Conservation (phyloP, 1,140 invertebrate genomes). For the Brachionus plicatilis region DNA sequence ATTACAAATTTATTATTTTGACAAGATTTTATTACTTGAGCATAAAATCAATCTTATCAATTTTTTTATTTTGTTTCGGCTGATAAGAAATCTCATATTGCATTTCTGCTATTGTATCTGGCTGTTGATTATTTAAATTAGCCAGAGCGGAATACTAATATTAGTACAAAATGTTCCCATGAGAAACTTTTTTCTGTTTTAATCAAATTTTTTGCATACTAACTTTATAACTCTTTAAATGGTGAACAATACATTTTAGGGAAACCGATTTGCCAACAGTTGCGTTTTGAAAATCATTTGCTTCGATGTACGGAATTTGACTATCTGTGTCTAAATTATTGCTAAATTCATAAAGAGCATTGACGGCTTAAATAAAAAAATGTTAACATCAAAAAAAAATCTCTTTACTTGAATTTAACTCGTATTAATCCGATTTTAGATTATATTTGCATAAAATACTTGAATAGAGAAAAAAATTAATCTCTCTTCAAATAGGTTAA, state of each 20-base stretch:
- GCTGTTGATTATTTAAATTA: neutral
- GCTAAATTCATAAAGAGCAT: neutral
- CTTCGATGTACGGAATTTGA: neutral
- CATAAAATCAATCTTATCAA: neutral
- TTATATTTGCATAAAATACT: neutral
- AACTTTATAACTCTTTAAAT: constrained; percentile 29
- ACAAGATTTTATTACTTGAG: constrained; percentile 12
- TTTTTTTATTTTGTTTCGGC: neutral
- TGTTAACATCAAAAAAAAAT: neutral
- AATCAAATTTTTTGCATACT: neutral
- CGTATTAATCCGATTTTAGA: neutral
- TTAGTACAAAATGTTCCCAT: neutral
- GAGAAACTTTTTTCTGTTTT: no score
- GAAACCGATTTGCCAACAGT: constrained; percentile 10
- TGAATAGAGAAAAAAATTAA: neutral
- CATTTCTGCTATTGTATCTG: neutral
- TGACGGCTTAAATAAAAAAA: neutral
- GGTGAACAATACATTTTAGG: neutral
- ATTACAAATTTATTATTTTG: constrained; percentile 27
- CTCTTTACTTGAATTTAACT: neutral
- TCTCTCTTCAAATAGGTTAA: neutral
- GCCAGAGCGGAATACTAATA: neutral
- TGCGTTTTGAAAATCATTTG: neutral
- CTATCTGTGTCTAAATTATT: neutral
- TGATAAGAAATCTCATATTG: neutral